Evolutionary conservation across 2,797 vertebrate genomes (phyloP).

Genomic region (Rhinophrynus dorsalis): DNA sequence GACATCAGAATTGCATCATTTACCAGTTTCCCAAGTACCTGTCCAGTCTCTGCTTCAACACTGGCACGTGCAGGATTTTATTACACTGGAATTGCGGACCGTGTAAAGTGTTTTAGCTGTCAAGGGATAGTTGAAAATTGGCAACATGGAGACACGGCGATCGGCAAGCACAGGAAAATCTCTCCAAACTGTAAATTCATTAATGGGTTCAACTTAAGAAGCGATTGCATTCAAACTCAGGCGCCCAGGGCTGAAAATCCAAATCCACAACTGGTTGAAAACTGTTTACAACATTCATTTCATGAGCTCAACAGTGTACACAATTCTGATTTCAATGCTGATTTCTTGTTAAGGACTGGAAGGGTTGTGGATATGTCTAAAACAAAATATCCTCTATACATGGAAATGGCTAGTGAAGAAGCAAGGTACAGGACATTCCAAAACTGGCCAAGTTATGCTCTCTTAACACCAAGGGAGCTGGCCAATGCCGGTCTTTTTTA

Average conservation of each 20-base stretch:
- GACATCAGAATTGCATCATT: conserved; percentile 75
- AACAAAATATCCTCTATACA: conserved; percentile 71
- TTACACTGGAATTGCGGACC: conserved; percentile 82
- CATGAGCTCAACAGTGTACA: conserved; percentile 45
- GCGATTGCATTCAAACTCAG: conserved; percentile 39
- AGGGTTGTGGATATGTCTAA: conserved; percentile 85
- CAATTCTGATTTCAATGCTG: conserved; percentile 57
- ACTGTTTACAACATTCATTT: conserved; percentile 41
- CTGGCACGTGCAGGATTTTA: conserved; percentile 87
- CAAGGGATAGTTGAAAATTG: conserved; percentile 79
- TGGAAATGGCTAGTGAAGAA: conserved; percentile 85
- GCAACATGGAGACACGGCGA: conserved; percentile 76
- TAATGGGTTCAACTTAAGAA: conserved; percentile 62
- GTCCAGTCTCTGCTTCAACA: conserved; percentile 70
- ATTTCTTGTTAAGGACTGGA: conserved; percentile 82
- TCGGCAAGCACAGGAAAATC: conserved; percentile 78
- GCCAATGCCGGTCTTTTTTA: conserved; percentile 88
- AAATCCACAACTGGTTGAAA: conserved; percentile 57
- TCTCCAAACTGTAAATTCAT: conserved; percentile 88
- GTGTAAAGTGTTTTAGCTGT: conserved; percentile 89
- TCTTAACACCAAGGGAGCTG: conserved; percentile 74
- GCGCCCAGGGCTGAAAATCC: conserved; percentile 49
- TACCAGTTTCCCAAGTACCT: conserved; percentile 67
- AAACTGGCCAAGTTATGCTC: conserved; percentile 74
- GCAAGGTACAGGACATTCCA: conserved; percentile 77